phyloP scores from a whole-genome alignment of 2,113 vertebrate species.

The Barnardius zonarius region DNA sequence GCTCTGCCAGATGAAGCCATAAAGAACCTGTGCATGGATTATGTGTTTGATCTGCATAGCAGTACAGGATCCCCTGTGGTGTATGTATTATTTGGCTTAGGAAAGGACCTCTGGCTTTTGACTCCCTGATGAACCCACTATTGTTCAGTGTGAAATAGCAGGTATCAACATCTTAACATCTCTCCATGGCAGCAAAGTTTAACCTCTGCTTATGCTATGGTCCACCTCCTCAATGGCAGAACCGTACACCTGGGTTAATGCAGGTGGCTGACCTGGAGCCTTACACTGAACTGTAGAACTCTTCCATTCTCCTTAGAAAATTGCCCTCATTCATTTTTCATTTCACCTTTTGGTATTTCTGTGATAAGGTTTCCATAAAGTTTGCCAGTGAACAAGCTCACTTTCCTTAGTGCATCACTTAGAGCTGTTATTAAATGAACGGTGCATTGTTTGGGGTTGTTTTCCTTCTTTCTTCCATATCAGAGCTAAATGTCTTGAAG shows the following conservation, averaged over 20 bases:
- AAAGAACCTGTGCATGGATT: background rate
- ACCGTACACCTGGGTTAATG: background rate
- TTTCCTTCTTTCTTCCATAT: background rate
- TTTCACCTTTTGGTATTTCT: slow-evolving; percentile 52
- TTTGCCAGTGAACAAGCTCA: slow-evolving; percentile 59
- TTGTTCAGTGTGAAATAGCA: background rate
- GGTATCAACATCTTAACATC: background rate
- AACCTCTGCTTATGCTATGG: background rate
- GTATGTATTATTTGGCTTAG: background rate
- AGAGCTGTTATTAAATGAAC: background rate
- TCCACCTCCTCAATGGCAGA: background rate
- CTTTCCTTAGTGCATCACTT: background rate
- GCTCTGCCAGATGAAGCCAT: background rate
- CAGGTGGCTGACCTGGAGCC: background rate
- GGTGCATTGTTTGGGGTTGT: background rate
- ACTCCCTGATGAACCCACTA: background rate
- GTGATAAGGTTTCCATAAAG: slow-evolving; percentile 68
- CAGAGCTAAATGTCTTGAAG: background rate
- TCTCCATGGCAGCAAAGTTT: background rate
- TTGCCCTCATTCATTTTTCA: slow-evolving; percentile 73
- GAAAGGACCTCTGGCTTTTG: background rate
- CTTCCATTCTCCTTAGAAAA: slow-evolving; percentile 2
- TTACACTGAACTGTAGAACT: background rate
- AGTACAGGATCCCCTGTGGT: background rate
- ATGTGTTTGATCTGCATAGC: fast-evolving